Evolutionary conservation across 2,113 vertebrate genomes (phyloP).

Genomic region (Chaenocephalus aceratus): DNA sequence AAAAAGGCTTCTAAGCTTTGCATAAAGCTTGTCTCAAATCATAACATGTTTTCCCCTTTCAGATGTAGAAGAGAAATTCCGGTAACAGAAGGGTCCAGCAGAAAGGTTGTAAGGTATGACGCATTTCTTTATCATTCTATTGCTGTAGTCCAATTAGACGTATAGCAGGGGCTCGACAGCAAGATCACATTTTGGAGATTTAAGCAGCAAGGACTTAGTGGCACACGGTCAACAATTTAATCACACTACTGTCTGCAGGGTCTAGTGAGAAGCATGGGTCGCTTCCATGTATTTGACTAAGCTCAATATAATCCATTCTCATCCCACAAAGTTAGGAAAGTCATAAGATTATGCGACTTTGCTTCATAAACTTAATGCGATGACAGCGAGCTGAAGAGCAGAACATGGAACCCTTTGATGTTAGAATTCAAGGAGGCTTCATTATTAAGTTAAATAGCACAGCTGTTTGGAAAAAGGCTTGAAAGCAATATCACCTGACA

Average conservation of each 20-base stretch:
- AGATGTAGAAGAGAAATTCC: constrained; percentile 81
- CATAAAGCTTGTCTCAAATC: background rate
- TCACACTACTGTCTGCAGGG: constrained; percentile 48
- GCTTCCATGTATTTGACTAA: constrained; percentile 48
- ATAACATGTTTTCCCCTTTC: constrained; percentile 9
- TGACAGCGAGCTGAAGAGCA: background rate
- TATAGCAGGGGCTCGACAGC: constrained; percentile 5
- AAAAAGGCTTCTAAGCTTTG: background rate
- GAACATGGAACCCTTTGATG: background rate
- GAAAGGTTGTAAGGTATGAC: constrained; percentile 86
- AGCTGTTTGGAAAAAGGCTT: background rate
- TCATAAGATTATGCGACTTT: constrained; percentile 39
- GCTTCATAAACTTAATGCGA: constrained; percentile 9
- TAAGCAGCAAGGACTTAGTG: constrained; percentile 28
- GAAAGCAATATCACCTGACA: background rate
- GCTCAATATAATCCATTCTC: constrained; percentile 59
- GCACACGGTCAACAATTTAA: constrained; percentile 48
- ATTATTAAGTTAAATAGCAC: too few relatives aligned
- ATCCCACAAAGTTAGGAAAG: constrained; percentile 51
- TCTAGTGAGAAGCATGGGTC: constrained; percentile 18
- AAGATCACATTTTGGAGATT: constrained; percentile 38
- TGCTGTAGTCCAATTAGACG: constrained; percentile 25
- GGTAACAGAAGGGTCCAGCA: constrained; percentile 24
- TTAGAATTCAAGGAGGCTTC: background rate
- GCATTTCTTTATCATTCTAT: background rate